Evolutionary conservation across 2,888 invertebrate genomes (phyloP).

Genomic region (Clistopyga incitator): DNA sequence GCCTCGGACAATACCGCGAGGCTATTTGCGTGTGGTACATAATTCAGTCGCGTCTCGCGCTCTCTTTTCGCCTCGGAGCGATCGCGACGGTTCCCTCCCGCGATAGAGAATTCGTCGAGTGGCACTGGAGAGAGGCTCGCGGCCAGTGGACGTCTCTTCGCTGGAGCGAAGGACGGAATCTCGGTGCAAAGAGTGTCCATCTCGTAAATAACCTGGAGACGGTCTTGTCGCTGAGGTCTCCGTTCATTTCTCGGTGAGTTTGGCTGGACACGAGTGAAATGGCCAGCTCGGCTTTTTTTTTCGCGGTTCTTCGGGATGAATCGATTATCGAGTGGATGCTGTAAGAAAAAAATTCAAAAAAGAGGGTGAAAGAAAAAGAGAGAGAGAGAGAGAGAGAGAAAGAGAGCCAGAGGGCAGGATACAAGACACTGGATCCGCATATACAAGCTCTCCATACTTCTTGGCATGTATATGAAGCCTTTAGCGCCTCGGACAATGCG

Average conservation of each 20-base stretch:
- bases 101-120: conserved; percentile 41
- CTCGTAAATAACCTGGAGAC: conserved; percentile 39
- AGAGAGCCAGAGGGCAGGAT: conserved; percentile 65
- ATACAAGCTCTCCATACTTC: conserved; percentile 51
- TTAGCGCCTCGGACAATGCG: conserved; percentile 80
- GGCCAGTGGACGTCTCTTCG: conserved; percentile 7
- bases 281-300: conserved; percentile 9
- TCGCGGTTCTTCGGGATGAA: conserved; percentile 49
- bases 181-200: conserved; percentile 1
- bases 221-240: conserved; percentile 23
- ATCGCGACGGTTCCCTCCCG: conserved; percentile 27
- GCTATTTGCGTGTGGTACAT: conserved; percentile 82
- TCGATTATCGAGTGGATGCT: conserved; percentile 60
- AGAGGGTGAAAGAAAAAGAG: conserved; percentile 1
- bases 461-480: conserved; percentile 80
- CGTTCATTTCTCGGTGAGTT: neutral
- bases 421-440: conserved; percentile 47
- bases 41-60: conserved; percentile 78
- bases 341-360: conserved; percentile 12
- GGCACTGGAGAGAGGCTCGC: conserved; percentile 19
- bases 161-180: neutral
- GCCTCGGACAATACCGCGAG: conserved; percentile 76
- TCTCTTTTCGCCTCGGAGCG: conserved; percentile 72
- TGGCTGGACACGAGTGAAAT: neutral
- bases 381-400: conserved; percentile 32